Conservation (phyloP, 92 coral and sea anemone genomes). For the Epizoanthus illoricatus region DNA sequence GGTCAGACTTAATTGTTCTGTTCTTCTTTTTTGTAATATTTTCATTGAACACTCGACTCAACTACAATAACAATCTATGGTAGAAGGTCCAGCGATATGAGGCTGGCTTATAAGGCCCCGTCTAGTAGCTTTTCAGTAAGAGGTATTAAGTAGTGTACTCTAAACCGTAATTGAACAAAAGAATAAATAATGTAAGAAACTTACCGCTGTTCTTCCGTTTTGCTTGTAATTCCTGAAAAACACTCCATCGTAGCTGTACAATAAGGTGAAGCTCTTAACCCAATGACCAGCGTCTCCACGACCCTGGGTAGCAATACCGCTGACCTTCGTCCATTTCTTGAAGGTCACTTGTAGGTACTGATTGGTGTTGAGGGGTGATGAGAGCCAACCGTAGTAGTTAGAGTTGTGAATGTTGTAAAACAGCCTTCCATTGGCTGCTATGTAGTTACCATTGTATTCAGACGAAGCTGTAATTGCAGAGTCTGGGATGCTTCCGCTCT, state of each 20-base stretch:
- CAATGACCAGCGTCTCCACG: slow-evolving; percentile 31
- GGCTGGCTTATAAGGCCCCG: too few species aligned
- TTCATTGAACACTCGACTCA: too few species aligned
- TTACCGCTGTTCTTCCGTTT: slow-evolving; percentile 10
- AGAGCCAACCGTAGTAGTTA: neutral
- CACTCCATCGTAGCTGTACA: slow-evolving; percentile 33
- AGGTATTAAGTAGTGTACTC: too few species aligned
- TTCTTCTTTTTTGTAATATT: too few species aligned
- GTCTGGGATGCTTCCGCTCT: slow-evolving; percentile 8
- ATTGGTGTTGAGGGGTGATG: neutral
- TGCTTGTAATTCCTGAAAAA: slow-evolving; percentile 27
- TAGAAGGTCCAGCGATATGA: too few species aligned
- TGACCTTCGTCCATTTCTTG: slow-evolving; percentile 28
- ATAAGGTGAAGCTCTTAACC: slow-evolving; percentile 2
- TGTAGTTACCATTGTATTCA: slow-evolving; percentile 7
- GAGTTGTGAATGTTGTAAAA: neutral
- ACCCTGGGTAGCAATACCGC: slow-evolving; percentile 31
- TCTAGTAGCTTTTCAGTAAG: neutral
- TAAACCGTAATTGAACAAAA: too few species aligned
- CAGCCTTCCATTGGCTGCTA: slow-evolving; percentile 1
- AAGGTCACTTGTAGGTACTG: slow-evolving; percentile 28
- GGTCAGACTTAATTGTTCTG: too few species aligned
- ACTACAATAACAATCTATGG: too few species aligned
- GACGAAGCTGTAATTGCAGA: slow-evolving; percentile 34
- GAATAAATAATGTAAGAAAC: neutral